Evolutionary conservation across 2,797 vertebrate genomes (phyloP).

Genomic region (Neosalanx taihuensis): DNA sequence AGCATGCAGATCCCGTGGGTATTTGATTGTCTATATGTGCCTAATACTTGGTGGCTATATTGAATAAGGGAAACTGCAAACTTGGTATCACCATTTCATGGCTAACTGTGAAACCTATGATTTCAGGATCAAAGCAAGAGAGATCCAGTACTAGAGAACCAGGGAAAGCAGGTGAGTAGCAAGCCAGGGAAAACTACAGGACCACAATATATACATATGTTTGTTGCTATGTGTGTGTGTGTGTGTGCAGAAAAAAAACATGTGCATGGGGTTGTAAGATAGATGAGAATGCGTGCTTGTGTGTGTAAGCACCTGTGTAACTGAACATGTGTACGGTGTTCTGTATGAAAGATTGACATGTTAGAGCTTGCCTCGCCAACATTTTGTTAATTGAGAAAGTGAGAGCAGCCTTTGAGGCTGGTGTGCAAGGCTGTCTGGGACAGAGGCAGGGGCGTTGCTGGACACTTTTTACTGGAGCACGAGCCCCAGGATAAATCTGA

Average conservation of each 20-base stretch:
- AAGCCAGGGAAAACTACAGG: conserved; percentile 31
- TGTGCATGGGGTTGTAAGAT: not conserved
- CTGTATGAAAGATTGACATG: conserved; percentile 42
- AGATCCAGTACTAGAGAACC: conserved; percentile 83
- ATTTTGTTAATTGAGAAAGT: conserved; percentile 58
- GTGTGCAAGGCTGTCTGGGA: conserved; percentile 42
- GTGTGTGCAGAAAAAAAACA: not conserved
- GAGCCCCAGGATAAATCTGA: conserved; percentile 29
- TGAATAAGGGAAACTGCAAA: too few relatives aligned
- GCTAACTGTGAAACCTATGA: not conserved
- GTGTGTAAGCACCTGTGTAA: conserved; percentile 35
- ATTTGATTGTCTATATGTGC: not conserved
- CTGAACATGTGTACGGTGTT: conserved; percentile 15
- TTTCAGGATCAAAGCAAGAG: conserved; percentile 84
- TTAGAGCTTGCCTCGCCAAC: conserved; percentile 63
- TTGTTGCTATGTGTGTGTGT: conserved; percentile 10
- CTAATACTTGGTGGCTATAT: not conserved
- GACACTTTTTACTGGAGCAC: conserved; percentile 29
- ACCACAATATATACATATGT: not conserved
- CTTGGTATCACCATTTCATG: too few relatives aligned
- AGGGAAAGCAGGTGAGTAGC: conserved; percentile 90
- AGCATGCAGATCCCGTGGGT: conserved; percentile 10
- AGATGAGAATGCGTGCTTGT: conserved; percentile 23
- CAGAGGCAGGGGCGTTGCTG: too few relatives aligned
- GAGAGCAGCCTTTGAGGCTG: conserved; percentile 47